phyloP scores from a whole-genome alignment of 2,888 invertebrate species.

The Pterostichus niger region DNA sequence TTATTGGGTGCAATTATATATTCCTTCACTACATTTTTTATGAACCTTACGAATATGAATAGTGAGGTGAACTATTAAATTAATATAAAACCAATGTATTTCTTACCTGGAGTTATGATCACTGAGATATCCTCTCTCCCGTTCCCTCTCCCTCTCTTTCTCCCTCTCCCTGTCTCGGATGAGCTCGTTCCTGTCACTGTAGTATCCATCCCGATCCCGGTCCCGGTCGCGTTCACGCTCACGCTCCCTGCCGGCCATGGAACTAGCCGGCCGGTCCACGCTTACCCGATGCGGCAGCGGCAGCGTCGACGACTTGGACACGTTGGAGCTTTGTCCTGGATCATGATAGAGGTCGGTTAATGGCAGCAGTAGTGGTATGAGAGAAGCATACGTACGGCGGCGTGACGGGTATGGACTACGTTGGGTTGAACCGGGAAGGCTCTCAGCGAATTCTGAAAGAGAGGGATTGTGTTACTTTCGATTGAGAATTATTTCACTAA shows the following conservation, averaged over 20 bases:
- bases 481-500: not conserved
- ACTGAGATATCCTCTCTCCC: slow-evolving; percentile 88
- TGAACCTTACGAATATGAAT: too few species aligned
- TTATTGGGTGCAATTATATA: too few species aligned
- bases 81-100: not conserved
- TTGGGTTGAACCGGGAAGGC: slow-evolving; percentile 90
- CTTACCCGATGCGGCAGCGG: slow-evolving; percentile 88
- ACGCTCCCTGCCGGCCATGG: slow-evolving; percentile 77
- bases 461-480: not conserved
- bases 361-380: not conserved
- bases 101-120: slow-evolving; percentile 87
- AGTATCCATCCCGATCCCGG: slow-evolving; percentile 90
- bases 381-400: slow-evolving; percentile 85
- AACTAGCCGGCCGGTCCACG: slow-evolving; percentile 81
- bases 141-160: slow-evolving; percentile 77
- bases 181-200: slow-evolving; percentile 93
- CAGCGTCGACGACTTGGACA: slow-evolving; percentile 88
- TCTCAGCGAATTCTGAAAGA: slow-evolving; percentile 90
- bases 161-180: slow-evolving; percentile 88
- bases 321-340: slow-evolving; percentile 82
- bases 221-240: slow-evolving; percentile 80
- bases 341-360: too few species aligned
- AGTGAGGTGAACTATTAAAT: too few species aligned
- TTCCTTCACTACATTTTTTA: too few species aligned
- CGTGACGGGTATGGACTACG: slow-evolving; percentile 91